Base-by-base conservation (phyloP, 2,113 vertebrate species). In the Pipra filicauda region DNA sequence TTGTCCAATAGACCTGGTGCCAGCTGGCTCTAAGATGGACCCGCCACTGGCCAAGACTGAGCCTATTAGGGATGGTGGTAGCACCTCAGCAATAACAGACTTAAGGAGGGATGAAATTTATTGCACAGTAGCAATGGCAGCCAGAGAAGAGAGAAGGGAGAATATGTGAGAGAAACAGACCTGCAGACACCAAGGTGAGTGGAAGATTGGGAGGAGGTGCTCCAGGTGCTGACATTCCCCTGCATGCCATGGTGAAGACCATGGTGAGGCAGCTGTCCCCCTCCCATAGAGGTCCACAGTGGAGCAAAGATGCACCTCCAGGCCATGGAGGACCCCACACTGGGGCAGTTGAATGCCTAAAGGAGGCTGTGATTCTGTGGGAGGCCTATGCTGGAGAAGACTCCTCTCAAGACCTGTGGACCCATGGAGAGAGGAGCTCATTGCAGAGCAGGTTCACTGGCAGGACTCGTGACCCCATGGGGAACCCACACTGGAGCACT, bases 1-100 rank as follows among this genome's bases (percentile, higher is more conserved):
- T 2, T 26, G 39, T 75, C 39, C 28, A 67, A 2, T 0, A 52
- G 23, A 74, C 5, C 33, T 11, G 3, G 1, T 21, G 10, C 8
- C 46, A 59, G 52, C 7, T 30, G 28, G 46, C 9, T 39, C 37
- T 33, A 16, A 37, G 69, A 51, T 17, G 26, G 18, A 7, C 15
- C 31, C 27, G 12, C 31, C 9, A 19, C 27, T 13, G 12, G 8
- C 12, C 5, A 13, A 30, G 37, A 8, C 15, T 52, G 70, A n/a
- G 39, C 11, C 37, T 20, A 30, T 5, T 7, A 18, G 39, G 39
- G 16, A 46, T 14, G 16, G 1, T 39, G 61, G 11, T 7, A 74
- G 8, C 7, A 21, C 2, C 5, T 44, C 28, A 24, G 23, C 6
- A 11, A 30, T 46, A 30, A 39, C 15, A 5, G 9, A 43, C 37